Percentiles rank a stretch among this genome's conserved stretches.
Conservation (phyloP, 2,113 vertebrate species). For the Abramis brama region DNA sequence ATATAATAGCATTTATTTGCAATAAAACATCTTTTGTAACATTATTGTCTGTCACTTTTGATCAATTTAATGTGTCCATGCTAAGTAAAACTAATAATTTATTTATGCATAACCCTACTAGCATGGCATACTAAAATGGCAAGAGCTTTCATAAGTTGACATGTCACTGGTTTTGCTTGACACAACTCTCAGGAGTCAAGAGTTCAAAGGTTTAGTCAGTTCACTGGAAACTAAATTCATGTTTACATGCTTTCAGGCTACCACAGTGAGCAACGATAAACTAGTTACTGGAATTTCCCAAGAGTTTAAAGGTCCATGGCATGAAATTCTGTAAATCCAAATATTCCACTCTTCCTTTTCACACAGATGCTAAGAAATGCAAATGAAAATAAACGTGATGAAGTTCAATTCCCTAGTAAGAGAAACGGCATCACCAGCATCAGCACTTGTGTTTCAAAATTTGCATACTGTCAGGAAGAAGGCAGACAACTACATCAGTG, state of each 20-base stretch:
- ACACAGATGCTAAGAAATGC: background rate
- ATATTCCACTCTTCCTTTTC: background rate
- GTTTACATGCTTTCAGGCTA: background rate
- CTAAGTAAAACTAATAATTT: no score
- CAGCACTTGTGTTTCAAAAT: constrained; percentile 22
- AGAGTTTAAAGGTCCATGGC: background rate
- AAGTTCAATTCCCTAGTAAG: constrained; percentile 10
- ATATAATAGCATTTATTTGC: no score
- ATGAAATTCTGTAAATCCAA: background rate
- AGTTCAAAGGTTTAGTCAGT: background rate
- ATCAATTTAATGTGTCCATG: no score
- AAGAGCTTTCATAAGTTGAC: background rate
- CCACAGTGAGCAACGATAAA: background rate
- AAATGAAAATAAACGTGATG: background rate
- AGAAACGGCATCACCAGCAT: constrained; percentile 21
- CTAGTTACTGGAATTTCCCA: background rate
- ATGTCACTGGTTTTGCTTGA: background rate
- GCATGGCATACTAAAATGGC: background rate
- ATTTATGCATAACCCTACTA: background rate
- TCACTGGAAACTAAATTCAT: constrained; percentile 3
- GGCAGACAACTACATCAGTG: constrained; percentile 52
- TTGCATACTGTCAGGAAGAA: constrained; percentile 40
- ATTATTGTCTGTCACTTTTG: no score
- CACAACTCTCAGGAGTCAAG: background rate
- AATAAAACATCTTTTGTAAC: no score